These are phyloP conservation scores for Leptonema lineaticorne DNA, from an alignment of 1,140 invertebrate species.

Conservation along the genomic window DNA sequence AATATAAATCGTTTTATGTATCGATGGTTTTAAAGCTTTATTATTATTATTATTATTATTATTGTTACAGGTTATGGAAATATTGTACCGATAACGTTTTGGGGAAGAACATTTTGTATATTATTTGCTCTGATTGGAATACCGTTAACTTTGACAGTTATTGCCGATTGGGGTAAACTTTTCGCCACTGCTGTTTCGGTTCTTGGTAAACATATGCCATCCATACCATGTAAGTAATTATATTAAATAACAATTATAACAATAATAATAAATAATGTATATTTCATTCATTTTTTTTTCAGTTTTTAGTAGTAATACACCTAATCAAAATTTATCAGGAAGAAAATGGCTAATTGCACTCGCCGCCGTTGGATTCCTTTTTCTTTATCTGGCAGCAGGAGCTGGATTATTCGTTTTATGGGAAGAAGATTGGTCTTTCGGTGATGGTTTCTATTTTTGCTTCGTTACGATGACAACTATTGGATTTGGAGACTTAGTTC, in stretches of 20 bases:
- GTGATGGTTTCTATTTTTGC: constrained; percentile 92
- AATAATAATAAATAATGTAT: constrained; percentile 17
- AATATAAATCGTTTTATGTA: too few species aligned
- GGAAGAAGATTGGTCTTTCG: constrained; percentile 88
- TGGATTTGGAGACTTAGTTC: constrained; percentile 89
- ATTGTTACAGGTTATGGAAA: constrained; percentile 86
- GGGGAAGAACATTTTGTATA: constrained; percentile 87
- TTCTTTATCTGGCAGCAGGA: constrained; percentile 77
- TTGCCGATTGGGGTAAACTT: constrained; percentile 86
- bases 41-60: constrained; percentile 14
- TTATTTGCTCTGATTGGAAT: constrained; percentile 91
- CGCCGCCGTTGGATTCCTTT: constrained; percentile 69
- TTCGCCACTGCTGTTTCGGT: constrained; percentile 78
- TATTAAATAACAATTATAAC: not conserved
- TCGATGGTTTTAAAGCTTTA: too few species aligned
- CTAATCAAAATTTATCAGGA: constrained; percentile 47
- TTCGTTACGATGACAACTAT: constrained; percentile 96
- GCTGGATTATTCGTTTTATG: constrained; percentile 73
- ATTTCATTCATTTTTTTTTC: constrained; percentile 36
- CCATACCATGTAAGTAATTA: constrained; percentile 34
- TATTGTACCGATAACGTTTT: constrained; percentile 84
- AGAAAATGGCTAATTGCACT: constrained; percentile 66
- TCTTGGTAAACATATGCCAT: constrained; percentile 61
- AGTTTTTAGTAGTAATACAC: constrained; percentile 50
- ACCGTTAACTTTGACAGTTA: constrained; percentile 88